Conservation (phyloP, 2,113 vertebrate species). For the Sclerurus mexicanus region DNA sequence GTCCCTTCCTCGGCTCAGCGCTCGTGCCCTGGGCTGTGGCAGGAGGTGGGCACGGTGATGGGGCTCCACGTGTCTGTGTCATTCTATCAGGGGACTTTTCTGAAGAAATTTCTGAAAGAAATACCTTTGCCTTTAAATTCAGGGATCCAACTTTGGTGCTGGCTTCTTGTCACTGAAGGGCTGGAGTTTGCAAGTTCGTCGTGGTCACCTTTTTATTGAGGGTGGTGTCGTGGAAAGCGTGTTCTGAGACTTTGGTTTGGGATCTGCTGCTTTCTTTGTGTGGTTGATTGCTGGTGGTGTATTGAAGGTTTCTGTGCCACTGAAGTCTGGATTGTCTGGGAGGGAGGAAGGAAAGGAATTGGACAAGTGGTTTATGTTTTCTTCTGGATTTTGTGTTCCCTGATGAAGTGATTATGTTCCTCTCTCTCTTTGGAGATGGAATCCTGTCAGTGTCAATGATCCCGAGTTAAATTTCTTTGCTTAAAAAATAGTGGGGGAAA, state of each 20-base stretch:
- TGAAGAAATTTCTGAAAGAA: neutral
- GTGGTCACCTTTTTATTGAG: neutral
- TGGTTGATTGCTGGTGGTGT: neutral
- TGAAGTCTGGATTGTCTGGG: neutral
- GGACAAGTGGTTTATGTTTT: neutral
- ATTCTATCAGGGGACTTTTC: neutral
- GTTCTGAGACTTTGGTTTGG: neutral
- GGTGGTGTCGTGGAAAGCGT: neutral
- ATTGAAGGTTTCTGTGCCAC: neutral
- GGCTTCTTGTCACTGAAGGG: neutral
- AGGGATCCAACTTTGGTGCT: neutral
- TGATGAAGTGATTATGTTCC: neutral
- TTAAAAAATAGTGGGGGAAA: neutral
- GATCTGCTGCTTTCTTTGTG: neutral
- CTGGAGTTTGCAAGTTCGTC: neutral
- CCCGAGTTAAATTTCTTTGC: neutral
- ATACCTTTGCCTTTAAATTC: neutral
- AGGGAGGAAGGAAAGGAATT: neutral
- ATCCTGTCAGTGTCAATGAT: neutral
- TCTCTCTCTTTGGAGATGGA: neutral
- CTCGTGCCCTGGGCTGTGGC: accelerated
- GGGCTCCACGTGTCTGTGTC: neutral
- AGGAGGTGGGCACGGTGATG: accelerated
- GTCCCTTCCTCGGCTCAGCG: neutral
- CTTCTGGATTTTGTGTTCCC: neutral